A percentile compares a stretch with the other conserved stretches of the same genome.
These are phyloP conservation scores for Bhutanitis thaidina DNA, from an alignment of 2,888 invertebrate species.

Conservation along the genomic window DNA sequence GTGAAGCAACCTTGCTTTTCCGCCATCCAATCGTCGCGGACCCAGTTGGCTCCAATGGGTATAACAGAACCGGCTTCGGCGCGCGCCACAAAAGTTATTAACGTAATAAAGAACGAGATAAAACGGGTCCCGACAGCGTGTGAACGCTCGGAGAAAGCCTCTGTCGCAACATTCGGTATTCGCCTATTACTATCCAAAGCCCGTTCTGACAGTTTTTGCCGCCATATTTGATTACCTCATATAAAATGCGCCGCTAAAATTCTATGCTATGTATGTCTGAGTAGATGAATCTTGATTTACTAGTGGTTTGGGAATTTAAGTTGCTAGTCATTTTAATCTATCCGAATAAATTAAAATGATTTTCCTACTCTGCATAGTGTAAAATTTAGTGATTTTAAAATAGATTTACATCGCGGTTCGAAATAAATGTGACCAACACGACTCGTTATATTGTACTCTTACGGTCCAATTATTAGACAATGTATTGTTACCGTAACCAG, in stretches of 20 bases:
- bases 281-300: not conserved
- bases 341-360: no score
- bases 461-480: no score
- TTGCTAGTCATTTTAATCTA: no score
- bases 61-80: slow-evolving; percentile 68
- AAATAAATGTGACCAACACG: no score
- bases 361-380: no score
- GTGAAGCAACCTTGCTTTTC: slow-evolving; percentile 68
- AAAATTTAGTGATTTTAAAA: no score
- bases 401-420: no score
- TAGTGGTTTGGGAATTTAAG: not conserved
- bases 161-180: slow-evolving; percentile 65
- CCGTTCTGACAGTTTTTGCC: slow-evolving; percentile 42
- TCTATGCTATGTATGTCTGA: not conserved
- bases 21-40: slow-evolving; percentile 46
- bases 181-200: slow-evolving; percentile 50
- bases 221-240: slow-evolving; percentile 44
- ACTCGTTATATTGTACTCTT: no score
- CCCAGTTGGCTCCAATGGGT: slow-evolving; percentile 42
- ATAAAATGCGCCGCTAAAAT: slow-evolving; percentile 25
- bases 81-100: slow-evolving; percentile 72
- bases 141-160: slow-evolving; percentile 73
- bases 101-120: slow-evolving; percentile 75
- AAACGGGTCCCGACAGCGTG: slow-evolving; percentile 74
- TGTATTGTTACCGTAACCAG: no score